Conservation (phyloP, 1,140 invertebrate species). For the Trissolcus basalis region DNA sequence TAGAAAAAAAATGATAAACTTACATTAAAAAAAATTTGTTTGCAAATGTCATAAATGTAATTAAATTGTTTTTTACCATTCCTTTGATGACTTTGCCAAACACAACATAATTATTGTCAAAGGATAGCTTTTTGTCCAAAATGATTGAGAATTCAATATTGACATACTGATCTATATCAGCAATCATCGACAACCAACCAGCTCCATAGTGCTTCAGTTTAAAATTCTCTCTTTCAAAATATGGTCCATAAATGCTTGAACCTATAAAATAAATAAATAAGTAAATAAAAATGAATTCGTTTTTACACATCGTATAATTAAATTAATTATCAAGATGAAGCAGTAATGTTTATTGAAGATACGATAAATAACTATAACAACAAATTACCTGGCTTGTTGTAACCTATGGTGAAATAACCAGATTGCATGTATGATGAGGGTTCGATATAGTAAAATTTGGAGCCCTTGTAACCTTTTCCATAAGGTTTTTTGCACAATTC, state of each 20-base stretch:
- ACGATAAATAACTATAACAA: too few species aligned
- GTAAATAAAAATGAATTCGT: too few species aligned
- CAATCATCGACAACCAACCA: too few species aligned
- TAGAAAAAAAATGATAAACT: too few species aligned
- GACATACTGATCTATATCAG: conserved; percentile 96
- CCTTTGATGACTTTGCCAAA: conserved; percentile 96
- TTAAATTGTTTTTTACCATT: too few species aligned
- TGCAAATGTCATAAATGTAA: too few species aligned
- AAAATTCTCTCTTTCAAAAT: conserved; percentile 97
- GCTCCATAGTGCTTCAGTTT: conserved; percentile 97
- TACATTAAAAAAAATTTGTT: too few species aligned
- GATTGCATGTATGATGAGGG: conserved; percentile 97
- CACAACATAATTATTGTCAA: conserved; percentile 97
- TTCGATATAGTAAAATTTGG: conserved; percentile 94
- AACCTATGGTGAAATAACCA: conserved; percentile 93
- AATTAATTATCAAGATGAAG: too few species aligned
- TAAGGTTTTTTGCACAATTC: conserved; percentile 86
- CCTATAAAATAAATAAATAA: too few species aligned
- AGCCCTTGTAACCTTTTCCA: conserved; percentile 91
- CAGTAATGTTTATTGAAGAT: too few species aligned
- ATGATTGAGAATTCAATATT: conserved; percentile 99
- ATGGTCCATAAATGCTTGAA: conserved; percentile 96
- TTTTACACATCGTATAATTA: too few species aligned
- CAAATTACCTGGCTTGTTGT: too few species aligned
- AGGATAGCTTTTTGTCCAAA: conserved; percentile 93